phyloP scores from a whole-genome alignment of 2,888 invertebrate genomes.

The Nomada ruficornis region DNA sequence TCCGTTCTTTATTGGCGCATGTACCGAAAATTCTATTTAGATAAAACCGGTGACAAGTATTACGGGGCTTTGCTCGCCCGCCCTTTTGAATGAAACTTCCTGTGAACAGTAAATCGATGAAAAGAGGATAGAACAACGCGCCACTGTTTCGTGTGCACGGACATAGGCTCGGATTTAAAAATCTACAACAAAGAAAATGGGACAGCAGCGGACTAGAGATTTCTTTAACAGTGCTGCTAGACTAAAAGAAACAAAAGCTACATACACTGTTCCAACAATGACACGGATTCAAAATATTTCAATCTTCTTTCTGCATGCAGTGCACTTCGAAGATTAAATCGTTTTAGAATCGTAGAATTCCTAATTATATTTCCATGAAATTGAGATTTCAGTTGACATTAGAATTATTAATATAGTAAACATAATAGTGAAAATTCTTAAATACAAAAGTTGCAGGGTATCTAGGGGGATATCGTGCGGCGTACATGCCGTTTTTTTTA shows the following conservation, averaged over 20 bases:
- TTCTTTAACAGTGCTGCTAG: neutral
- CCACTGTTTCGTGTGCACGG: conserved; percentile 20
- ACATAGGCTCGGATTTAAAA: conserved; percentile 3
- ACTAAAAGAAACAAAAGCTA: neutral
- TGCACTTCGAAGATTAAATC: neutral
- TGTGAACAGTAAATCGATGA: conserved; percentile 16
- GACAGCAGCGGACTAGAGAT: neutral
- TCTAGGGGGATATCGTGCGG: too few relatives aligned
- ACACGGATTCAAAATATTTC: neutral
- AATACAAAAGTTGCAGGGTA: too few relatives aligned
- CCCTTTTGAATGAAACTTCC: conserved; percentile 9
- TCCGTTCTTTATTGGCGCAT: neutral
- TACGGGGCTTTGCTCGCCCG: conserved; percentile 1
- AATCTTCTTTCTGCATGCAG: neutral
- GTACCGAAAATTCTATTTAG: conserved; percentile 23
- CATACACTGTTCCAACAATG: neutral
- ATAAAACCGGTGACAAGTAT: conserved; percentile 19
- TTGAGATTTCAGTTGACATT: too few relatives aligned
- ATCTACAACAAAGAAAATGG: conserved; percentile 12
- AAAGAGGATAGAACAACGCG: conserved; percentile 20
- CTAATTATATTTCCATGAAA: neutral
- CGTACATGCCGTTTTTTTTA: too few relatives aligned
- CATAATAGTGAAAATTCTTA: too few relatives aligned
- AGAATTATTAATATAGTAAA: too few relatives aligned
- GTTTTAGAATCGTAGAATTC: neutral